Evolutionary conservation across 2,797 vertebrate genomes (phyloP).

Genomic region (Pipistrellus pygmaeus): DNA sequence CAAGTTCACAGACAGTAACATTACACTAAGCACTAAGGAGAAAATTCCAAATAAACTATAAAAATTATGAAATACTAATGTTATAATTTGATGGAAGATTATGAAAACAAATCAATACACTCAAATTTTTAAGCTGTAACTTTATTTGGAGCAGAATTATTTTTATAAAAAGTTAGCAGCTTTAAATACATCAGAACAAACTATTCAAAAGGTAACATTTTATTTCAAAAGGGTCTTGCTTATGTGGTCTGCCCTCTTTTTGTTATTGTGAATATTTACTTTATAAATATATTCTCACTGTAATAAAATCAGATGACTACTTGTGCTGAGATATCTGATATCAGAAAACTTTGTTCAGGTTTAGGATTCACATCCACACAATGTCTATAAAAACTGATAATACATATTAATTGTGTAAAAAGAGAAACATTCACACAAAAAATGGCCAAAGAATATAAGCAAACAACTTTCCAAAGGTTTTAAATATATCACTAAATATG

Average conservation of each 20-base stretch:
- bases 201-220: background rate
- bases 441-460: slow-evolving; percentile 5
- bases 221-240: slow-evolving; percentile 19
- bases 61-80: background rate
- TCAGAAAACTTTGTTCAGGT: background rate
- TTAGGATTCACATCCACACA: background rate
- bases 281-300: slow-evolving; percentile 7
- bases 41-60: background rate
- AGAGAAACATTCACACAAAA: background rate
- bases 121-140: slow-evolving; percentile 54
- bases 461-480: background rate
- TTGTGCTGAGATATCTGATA: background rate
- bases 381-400: slow-evolving; percentile 1
- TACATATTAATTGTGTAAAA: background rate
- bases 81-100: slow-evolving; percentile 30
- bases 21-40: background rate
- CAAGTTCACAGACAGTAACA: background rate
- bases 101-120: background rate
- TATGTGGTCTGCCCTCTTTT: background rate
- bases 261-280: slow-evolving; percentile 15
- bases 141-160: slow-evolving; percentile 80
- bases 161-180: slow-evolving; percentile 17
- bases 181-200: background rate
- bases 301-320: background rate
- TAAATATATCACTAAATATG: background rate